A percentile compares a stretch with the other conserved stretches of the same genome.
Evolutionary conservation across 2,797 vertebrate genomes (phyloP).

Genomic region (Rhinichthys osculus): DNA sequence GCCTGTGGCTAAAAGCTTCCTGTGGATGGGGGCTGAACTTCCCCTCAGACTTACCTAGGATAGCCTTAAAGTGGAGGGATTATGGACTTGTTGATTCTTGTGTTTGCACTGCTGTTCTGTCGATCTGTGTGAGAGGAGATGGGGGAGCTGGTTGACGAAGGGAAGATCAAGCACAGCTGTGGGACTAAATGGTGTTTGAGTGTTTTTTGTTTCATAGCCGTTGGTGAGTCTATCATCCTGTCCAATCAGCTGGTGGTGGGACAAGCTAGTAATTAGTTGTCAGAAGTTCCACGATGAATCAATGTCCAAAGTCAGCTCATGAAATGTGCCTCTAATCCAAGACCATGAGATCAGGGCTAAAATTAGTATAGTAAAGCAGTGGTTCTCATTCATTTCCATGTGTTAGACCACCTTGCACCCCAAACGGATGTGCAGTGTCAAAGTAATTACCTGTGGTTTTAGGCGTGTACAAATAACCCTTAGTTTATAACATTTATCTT

Average conservation of each 20-base stretch:
- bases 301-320: not conserved
- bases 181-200: constrained; percentile 31
- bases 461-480: not conserved
- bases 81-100: constrained; percentile 43
- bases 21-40: constrained; percentile 46
- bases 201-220: constrained; percentile 34
- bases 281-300: constrained; percentile 11
- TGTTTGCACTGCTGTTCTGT: constrained; percentile 53
- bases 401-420: no score
- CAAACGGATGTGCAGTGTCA: not conserved
- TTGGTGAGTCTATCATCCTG: constrained; percentile 19
- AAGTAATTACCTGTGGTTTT: not conserved
- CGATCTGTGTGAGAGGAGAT: constrained; percentile 35
- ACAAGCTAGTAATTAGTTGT: not conserved
- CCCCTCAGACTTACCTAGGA: constrained; percentile 34
- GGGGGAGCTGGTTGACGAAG: constrained; percentile 21
- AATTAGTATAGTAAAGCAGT: not conserved
- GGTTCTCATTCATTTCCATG: not conserved
- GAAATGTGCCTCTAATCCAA: not conserved
- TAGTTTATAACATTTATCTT: not conserved
- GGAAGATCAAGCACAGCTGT: constrained; percentile 43
- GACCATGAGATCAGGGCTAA: not conserved
- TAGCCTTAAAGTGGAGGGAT: constrained; percentile 56
- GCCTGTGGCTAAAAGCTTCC: constrained; percentile 38
- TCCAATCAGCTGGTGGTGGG: constrained; percentile 15